phyloP scores from a whole-genome alignment of 2,888 invertebrate species.

The Plagodis pulveraria region DNA sequence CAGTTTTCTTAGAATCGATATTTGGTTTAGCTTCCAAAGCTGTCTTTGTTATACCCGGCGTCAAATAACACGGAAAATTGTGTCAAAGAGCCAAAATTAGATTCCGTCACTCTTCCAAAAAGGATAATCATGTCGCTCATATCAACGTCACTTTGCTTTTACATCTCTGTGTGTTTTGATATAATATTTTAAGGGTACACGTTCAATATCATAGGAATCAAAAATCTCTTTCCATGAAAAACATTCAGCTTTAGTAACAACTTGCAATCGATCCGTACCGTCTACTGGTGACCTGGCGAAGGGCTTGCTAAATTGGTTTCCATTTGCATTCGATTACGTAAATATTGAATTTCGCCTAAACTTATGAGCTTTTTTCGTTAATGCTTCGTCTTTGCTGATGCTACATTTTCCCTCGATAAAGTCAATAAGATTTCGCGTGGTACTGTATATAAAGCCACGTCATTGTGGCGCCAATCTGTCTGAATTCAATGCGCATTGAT shows the following conservation, averaged over 20 bases:
- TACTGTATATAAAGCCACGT: slow-evolving; percentile 16
- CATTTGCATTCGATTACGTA: too few relatives aligned
- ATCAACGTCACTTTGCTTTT: slow-evolving; percentile 5
- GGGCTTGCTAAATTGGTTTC: too few relatives aligned
- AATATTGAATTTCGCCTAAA: too few relatives aligned
- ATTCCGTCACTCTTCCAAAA: slow-evolving; percentile 14
- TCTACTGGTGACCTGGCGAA: too few relatives aligned
- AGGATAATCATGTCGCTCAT: slow-evolving; percentile 30
- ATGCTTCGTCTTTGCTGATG: too few relatives aligned
- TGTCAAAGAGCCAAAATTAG: slow-evolving; percentile 10
- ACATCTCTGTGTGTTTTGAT: background rate
- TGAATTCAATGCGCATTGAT: slow-evolving; percentile 28
- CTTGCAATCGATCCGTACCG: too few relatives aligned
- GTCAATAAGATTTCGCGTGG: slow-evolving; percentile 12
- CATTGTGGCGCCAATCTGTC: slow-evolving; percentile 33
- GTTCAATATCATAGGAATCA: background rate
- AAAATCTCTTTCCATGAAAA: too few relatives aligned
- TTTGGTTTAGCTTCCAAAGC: background rate
- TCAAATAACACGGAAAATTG: slow-evolving; percentile 11
- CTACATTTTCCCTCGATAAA: slow-evolving; percentile 5
- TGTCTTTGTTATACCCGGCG: background rate
- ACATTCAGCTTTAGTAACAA: too few relatives aligned
- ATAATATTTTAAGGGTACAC: background rate
- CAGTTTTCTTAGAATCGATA: background rate
- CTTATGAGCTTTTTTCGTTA: too few relatives aligned